Percentiles rank a stretch among this genome's conserved stretches.
These are phyloP conservation scores for Kradibia gibbosae DNA, from an alignment of 1,140 invertebrate genomes.

Conservation along the genomic window DNA sequence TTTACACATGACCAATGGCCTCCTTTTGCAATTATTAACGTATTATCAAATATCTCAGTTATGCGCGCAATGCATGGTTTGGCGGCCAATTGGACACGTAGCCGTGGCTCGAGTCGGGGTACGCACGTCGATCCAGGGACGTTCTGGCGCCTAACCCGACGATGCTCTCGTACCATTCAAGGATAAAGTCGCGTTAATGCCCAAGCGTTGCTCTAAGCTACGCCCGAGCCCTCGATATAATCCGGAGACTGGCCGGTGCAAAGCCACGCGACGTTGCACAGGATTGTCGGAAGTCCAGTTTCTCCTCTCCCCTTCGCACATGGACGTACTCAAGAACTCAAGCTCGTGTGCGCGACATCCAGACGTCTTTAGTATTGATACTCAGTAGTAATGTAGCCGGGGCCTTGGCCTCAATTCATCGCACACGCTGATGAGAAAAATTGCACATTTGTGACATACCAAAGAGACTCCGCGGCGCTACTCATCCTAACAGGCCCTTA, in stretches of 20 bases:
- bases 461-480: too few species aligned
- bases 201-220: not conserved
- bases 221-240: not conserved
- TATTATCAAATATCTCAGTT: not conserved
- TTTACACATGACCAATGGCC: not conserved
- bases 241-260: not conserved
- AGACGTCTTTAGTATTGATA: too few species aligned
- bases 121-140: not conserved
- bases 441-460: too few species aligned
- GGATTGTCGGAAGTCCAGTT: too few species aligned
- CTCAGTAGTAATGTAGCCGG: too few species aligned
- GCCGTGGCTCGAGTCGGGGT: not conserved
- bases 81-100: not conserved
- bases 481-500: too few species aligned
- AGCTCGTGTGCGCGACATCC: too few species aligned
- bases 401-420: too few species aligned
- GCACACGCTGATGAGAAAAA: too few species aligned
- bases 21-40: not conserved
- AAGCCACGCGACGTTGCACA: not conserved
- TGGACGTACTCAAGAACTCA: too few species aligned
- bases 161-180: not conserved
- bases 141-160: not conserved
- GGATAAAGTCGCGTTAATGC: not conserved
- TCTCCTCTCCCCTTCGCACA: not conserved
- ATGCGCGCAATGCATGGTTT: conserved; percentile 2